A percentile compares a stretch with the other conserved stretches of the same genome.
Conservation (phyloP, 2,888 invertebrate genomes). For the Zaprionus obscuricornis region DNA sequence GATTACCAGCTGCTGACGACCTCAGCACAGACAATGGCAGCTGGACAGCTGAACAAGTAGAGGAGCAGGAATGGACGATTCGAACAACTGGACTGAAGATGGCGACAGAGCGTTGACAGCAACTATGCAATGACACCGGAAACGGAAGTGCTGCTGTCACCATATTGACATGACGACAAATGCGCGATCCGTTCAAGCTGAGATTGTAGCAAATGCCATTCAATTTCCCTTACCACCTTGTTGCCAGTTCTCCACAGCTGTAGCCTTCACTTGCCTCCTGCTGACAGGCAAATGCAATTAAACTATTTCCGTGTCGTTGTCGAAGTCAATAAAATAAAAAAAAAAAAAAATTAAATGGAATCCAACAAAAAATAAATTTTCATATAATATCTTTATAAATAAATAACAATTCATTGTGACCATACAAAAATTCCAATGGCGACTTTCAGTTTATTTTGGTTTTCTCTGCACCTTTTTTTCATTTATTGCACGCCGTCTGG, state of each 20-base stretch:
- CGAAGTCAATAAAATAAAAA: constrained; percentile 53
- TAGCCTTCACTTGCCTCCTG: constrained; percentile 2
- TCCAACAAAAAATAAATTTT: constrained; percentile 7
- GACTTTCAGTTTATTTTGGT: constrained; percentile 52
- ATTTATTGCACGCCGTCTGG: constrained; percentile 30
- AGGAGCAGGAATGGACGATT: not conserved
- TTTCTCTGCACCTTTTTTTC: constrained; percentile 8
- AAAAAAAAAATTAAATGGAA: constrained; percentile 18
- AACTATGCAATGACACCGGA: constrained; percentile 57
- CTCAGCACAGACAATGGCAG: constrained; percentile 38
- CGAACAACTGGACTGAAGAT: constrained; percentile 32
- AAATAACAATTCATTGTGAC: constrained; percentile 56
- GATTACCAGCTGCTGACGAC: constrained; percentile 51
- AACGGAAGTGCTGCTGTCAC: constrained; percentile 74
- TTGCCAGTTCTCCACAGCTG: not conserved
- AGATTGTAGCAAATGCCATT: constrained; percentile 67
- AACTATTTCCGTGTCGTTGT: constrained; percentile 72
- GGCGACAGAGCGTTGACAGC: constrained; percentile 32
- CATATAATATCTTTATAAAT: constrained; percentile 58
- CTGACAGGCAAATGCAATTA: constrained; percentile 64
- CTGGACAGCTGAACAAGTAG: constrained; percentile 7
- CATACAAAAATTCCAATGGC: constrained; percentile 31
- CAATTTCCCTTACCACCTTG: constrained; percentile 49
- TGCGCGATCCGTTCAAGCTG: constrained; percentile 60
- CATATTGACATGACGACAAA: constrained; percentile 75